Evolutionary conservation across 1,140 invertebrate species (phyloP).

Genomic region (Vanessa tameamea): DNA sequence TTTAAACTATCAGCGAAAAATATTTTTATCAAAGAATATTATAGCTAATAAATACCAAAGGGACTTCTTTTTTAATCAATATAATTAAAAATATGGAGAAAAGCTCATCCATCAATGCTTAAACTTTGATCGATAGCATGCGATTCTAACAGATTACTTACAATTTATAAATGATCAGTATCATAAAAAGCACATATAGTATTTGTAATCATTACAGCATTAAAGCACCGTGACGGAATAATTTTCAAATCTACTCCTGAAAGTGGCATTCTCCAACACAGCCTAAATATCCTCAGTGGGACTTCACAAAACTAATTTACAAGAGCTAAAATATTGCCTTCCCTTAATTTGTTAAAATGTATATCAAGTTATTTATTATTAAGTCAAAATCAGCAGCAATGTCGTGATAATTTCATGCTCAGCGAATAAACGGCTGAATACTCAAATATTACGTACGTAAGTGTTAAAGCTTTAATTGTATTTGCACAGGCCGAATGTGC

Average conservation of each 20-base stretch:
- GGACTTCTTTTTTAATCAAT: no score
- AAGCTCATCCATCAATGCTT: constrained; percentile 35
- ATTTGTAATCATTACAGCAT: no score
- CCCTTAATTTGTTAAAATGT: background rate
- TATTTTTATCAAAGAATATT: no score
- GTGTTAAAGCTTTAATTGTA: constrained; percentile 21
- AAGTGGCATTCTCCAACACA: no score
- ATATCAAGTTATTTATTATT: background rate
- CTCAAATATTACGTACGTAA: constrained; percentile 11
- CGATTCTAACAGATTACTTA: background rate
- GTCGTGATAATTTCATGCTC: background rate
- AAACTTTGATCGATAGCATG: constrained; percentile 39
- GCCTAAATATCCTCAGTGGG: no score
- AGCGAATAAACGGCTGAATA: background rate
- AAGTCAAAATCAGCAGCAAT: background rate
- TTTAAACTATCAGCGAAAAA: no score
- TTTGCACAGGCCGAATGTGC: constrained; percentile 34
- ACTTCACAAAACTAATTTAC: no score
- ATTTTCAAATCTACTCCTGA: no score
- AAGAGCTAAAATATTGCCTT: no score
- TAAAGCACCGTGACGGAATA: no score
- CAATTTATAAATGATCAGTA: background rate
- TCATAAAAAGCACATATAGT: no score
- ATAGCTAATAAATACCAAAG: no score
- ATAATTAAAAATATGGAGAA: background rate